Conservation (phyloP, 2,113 vertebrate species). For the Dendropsophus ebraccatus region DNA sequence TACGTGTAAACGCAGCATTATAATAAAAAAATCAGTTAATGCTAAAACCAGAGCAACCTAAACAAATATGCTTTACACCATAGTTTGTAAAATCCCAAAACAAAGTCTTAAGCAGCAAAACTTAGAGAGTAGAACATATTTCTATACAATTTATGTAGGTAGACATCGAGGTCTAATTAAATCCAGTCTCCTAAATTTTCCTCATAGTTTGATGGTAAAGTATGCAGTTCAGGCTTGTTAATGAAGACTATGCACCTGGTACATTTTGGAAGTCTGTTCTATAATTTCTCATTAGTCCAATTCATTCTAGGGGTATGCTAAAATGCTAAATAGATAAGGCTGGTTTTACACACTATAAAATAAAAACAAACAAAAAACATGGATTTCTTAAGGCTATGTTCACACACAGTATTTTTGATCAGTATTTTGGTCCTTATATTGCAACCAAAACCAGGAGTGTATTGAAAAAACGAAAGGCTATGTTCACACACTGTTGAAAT, state of each 20-base stretch:
- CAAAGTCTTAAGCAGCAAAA: not conserved
- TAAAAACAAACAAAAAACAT: too few relatives aligned
- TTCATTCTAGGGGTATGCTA: conserved; percentile 68
- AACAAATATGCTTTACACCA: not conserved
- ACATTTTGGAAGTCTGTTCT: conserved; percentile 68
- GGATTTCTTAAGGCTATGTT: too few relatives aligned
- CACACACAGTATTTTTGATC: too few relatives aligned
- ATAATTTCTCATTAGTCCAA: conserved; percentile 70
- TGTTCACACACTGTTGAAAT: too few relatives aligned
- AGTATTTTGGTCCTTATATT: too few relatives aligned
- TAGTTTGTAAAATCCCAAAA: not conserved
- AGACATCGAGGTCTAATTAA: conserved; percentile 69
- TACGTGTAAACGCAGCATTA: too few relatives aligned
- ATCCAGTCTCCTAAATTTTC: conserved; percentile 65
- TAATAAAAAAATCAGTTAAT: not conserved
- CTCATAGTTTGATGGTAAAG: conserved; percentile 62
- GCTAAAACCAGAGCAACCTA: not conserved
- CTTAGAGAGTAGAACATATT: not conserved
- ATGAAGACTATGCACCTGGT: conserved; percentile 62
- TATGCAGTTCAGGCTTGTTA: conserved; percentile 66
- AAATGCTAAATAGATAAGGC: conserved; percentile 69
- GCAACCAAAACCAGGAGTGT: too few relatives aligned
- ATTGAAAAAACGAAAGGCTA: too few relatives aligned
- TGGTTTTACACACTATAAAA: too few relatives aligned
- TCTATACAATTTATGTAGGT: conserved; percentile 45